Conservation (phyloP, 2,888 invertebrate genomes). For the Sabatieria punctata region DNA sequence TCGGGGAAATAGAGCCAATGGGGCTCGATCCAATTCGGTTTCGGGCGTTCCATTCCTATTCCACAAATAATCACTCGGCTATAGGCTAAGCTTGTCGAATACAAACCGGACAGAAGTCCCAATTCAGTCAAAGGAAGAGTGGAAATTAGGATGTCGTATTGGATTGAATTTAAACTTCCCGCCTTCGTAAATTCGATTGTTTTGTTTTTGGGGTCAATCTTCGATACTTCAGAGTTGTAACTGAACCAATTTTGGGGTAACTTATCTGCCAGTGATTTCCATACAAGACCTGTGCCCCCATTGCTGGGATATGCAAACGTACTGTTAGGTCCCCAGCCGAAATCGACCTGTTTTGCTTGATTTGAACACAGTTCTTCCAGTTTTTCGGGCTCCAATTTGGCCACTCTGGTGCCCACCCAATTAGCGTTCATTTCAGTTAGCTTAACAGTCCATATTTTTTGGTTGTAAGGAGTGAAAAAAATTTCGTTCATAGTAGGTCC, state of each 20-base stretch:
- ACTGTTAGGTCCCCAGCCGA: constrained; percentile 30
- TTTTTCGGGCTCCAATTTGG: constrained; percentile 28
- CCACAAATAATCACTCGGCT: constrained; percentile 28
- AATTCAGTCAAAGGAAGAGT: constrained; percentile 25
- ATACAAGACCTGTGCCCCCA: constrained; percentile 30
- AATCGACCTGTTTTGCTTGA: too few relatives aligned
- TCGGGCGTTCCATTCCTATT: constrained; percentile 24
- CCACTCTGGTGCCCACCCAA: constrained; percentile 23
- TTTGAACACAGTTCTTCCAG: constrained; percentile 25
- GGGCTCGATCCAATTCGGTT: constrained; percentile 22
- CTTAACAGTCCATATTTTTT: constrained; percentile 29
- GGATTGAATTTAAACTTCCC: constrained; percentile 3
- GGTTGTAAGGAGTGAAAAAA: constrained; percentile 30
- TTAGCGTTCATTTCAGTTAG: constrained; percentile 24
- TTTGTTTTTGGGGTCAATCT: constrained; percentile 16
- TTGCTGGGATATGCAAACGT: constrained; percentile 27
- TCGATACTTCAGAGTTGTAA: constrained; percentile 19
- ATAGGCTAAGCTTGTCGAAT: constrained; percentile 18
- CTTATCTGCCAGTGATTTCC: constrained; percentile 24
- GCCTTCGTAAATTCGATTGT: constrained; percentile 10
- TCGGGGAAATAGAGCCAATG: constrained; percentile 30
- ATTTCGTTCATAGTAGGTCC: constrained; percentile 25
- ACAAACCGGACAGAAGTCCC: too few relatives aligned
- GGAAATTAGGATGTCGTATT: constrained; percentile 24
- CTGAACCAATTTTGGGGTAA: constrained; percentile 24